Evolutionary conservation across 2,113 vertebrate genomes (phyloP).

Genomic region (Gallinago jamesoni): DNA sequence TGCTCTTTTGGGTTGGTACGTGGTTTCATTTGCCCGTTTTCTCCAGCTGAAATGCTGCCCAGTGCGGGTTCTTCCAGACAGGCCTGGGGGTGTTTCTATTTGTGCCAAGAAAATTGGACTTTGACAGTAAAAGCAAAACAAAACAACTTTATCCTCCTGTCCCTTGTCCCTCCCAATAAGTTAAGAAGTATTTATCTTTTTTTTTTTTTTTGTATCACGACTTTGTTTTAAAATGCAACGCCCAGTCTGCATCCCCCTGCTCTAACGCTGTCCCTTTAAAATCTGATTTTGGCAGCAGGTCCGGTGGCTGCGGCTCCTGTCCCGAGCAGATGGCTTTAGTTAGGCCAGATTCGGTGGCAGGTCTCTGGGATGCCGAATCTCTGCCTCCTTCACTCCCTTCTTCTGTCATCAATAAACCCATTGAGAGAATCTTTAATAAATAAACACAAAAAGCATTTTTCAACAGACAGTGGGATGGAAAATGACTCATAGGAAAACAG

Average conservation of each 20-base stretch:
- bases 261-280: background rate
- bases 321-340: background rate
- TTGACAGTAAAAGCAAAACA: background rate
- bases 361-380: background rate
- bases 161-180: background rate
- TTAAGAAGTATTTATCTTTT: background rate
- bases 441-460: constrained; percentile 45
- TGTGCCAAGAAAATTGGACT: background rate
- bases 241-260: background rate
- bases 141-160: background rate
- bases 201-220: background rate
- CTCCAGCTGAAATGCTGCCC: background rate
- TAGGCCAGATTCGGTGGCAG: background rate
- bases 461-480: constrained; percentile 54
- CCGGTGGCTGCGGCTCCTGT: background rate
- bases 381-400: background rate
- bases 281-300: background rate
- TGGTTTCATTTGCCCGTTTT: background rate
- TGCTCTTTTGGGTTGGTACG: background rate
- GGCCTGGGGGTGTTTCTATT: background rate
- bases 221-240: background rate
- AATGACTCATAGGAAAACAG: constrained; percentile 66
- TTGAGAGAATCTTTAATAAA: constrained; percentile 5
- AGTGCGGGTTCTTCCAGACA: background rate
- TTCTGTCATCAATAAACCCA: background rate